Evolutionary conservation across 1,140 invertebrate species (phyloP), one percentile per base, ranked within the genome.

Genomic region (Paralvinella palmiformis): DNA sequence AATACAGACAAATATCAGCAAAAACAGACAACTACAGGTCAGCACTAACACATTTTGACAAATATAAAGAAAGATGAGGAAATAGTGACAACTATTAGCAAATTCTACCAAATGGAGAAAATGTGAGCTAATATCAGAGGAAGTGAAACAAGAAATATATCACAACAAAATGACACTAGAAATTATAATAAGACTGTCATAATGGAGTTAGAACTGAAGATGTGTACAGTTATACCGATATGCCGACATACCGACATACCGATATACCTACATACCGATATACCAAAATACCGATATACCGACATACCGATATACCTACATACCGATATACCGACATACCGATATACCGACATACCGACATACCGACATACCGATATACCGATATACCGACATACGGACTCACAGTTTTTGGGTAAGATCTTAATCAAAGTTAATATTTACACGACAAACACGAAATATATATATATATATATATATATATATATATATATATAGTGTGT

Each of bases 231-330:
- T 7, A 59, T 33, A 59, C 6, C 33, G 20, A 59, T 41, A 59
- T 22, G 20, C 35, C 33, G 20, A 59, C 7, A 22, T 22, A 33
- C 7, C 33, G 17, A 59, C 31, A 59, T 59, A 59, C 7, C 17
- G 20, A 33, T 22, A 59, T 33, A 41, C n/a, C 33, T 33, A 59
- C 10, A 59, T 10, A 59, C 20, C 33, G 20, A 59, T 20, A 59
- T 41, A 59, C 31, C n/a, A 20, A 59, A 7, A 59, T 37, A 59
- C 31, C 33, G 33, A 59, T 20, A 59, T 41, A 59, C 31, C 33
- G n/a, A 59, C 31, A 41, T 13, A 59, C 13, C 7, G n/a, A 59
- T 20, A 41, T 41, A 59, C 20, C 7, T 41, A 59, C 31, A 41
- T 41, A 37, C 31, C 6, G 33, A 59, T 20, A 41, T 59, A 59